A percentile compares a stretch with the other conserved stretches of the same genome.
Conservation (phyloP, 2,888 invertebrate species). For the Meta bourneti region DNA sequence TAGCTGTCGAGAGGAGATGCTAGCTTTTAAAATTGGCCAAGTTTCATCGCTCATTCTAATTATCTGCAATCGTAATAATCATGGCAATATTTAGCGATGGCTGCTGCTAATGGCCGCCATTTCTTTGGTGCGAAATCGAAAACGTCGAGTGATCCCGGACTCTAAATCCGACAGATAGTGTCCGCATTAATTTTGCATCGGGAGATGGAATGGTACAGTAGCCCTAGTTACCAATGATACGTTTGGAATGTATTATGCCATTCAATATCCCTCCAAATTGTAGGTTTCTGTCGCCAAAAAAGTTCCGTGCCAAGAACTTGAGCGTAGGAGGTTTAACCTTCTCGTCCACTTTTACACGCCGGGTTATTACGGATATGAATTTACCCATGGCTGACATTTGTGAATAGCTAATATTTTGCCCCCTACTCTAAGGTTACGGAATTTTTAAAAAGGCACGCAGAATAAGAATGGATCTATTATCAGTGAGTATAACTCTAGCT, state of each 20-base stretch:
- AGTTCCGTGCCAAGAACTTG: constrained; percentile 48
- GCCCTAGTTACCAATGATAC: constrained; percentile 54
- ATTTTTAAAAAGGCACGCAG: too few relatives aligned
- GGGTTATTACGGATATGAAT: constrained; percentile 22
- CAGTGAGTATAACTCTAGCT: too few relatives aligned
- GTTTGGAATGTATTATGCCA: constrained; percentile 52
- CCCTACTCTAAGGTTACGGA: neutral
- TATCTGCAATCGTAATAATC: too few relatives aligned
- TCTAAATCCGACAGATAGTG: neutral
- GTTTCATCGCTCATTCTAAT: too few relatives aligned
- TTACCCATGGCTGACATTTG: neutral
- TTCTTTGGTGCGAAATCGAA: too few relatives aligned
- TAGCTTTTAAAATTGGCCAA: too few relatives aligned
- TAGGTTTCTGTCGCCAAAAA: constrained; percentile 58
- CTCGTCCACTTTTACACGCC: neutral
- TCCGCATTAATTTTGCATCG: constrained; percentile 62
- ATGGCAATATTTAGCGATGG: too few relatives aligned
- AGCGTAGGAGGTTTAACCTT: constrained; percentile 29
- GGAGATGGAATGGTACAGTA: constrained; percentile 18
- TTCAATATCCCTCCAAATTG: constrained; percentile 53
- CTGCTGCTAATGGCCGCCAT: too few relatives aligned
- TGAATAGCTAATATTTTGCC: neutral
- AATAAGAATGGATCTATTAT: too few relatives aligned
- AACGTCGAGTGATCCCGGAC: too few relatives aligned
- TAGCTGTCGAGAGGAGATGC: too few relatives aligned